Evolutionary conservation across 2,888 invertebrate genomes (phyloP), one percentile per base, ranked within the genome.

Genomic region (Crocallis elinguaria): DNA sequence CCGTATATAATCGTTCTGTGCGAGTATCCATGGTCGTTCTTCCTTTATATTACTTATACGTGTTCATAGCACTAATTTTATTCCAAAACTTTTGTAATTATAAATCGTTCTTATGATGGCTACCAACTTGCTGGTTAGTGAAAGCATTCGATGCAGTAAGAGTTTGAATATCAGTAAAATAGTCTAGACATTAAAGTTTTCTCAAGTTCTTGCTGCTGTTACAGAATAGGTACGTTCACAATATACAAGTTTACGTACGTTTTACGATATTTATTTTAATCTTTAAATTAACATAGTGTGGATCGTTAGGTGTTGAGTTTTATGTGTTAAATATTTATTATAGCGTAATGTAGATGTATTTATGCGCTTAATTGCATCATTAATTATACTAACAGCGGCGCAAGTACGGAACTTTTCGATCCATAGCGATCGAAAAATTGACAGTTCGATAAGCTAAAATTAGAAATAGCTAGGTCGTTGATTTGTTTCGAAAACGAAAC

Each of bases 111-210:
- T 84, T 83, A 84, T 85, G 79, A 83, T 73, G 79, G 75, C 77
- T 84, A 83, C 80, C 84, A 79, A 82, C 75, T 77, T 73, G 80
- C 80, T 77, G 85, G 85, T 86, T 85, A 86, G 86, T 85, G 85
- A 86, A 72, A 69, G 63, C 62, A 36, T 60, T 52, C 39, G 48
- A 49, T 53, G 49, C 49, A 35, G 36, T 54, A 49, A 59, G 43
- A 44, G 33, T 39, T 51, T 11, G 45, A 42, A 52, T 52, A 52
- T 52, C 52, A 52, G 17, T 46, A 52, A 45, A 49, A 46, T 52
- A 52, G 29, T 45, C 12, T 52, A 52, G 41, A 25, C 17, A 29
- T 35, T 32, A 36, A 45, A 3, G 19, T 30, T 3, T 41, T 46
- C 36, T 46, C 38, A 23, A 51, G 52, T 58, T 52, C 50, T 56